Conservation (phyloP, 2,113 vertebrate genomes). For the Nettapus auritus region DNA sequence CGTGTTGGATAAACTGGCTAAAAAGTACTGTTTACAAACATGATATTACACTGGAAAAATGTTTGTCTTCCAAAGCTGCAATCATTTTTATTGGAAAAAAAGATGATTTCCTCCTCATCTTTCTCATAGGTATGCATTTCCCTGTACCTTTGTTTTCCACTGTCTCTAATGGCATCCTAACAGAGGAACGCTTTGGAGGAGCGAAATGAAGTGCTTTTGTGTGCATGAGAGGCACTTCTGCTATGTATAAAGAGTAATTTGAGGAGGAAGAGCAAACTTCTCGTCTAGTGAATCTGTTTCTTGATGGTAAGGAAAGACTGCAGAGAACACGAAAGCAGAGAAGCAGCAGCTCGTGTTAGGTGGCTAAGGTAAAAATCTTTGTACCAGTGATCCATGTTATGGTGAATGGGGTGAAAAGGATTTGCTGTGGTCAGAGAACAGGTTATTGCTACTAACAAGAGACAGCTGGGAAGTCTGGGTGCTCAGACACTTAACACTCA, state of each 20-base stretch:
- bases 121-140: not conserved
- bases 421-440: not conserved
- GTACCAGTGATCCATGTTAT: not conserved
- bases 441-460: not conserved
- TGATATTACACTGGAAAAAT: not conserved
- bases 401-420: rapidly evolving
- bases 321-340: not conserved
- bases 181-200: not conserved
- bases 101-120: not conserved
- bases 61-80: not conserved
- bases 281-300: not conserved
- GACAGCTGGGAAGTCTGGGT: not conserved
- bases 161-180: not conserved
- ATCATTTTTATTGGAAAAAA: not conserved
- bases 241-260: not conserved
- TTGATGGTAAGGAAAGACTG: not conserved
- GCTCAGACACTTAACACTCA: not conserved
- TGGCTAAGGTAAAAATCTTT: not conserved
- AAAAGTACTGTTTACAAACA: not conserved
- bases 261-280: not conserved
- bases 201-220: not conserved
- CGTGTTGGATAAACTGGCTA: not conserved
- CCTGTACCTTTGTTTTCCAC: not conserved
- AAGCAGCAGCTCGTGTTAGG: not conserved
- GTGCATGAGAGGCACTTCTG: not conserved